Evolutionary conservation across 1,140 invertebrate species (phyloP).

Genomic region (Scaptomyza pallida): DNA sequence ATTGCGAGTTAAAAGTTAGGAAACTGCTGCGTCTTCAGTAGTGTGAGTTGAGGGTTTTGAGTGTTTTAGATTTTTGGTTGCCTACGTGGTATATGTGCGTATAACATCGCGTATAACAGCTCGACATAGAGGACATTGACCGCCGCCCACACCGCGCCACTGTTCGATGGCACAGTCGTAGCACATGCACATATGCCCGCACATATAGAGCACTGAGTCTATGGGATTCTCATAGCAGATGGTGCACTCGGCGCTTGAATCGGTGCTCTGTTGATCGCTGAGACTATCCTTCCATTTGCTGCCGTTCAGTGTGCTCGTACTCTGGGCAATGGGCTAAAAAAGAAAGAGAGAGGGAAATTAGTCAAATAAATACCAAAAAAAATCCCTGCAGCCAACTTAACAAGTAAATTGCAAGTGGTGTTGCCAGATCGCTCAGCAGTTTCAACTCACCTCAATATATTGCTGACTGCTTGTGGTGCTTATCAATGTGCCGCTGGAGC

Average conservation of each 20-base stretch:
- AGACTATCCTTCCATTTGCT: conserved; percentile 73
- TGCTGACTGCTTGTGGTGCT: conserved; percentile 87
- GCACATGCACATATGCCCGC: conserved; percentile 99
- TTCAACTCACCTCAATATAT: conserved; percentile 86
- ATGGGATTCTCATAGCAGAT: conserved; percentile 97
- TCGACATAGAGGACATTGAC: conserved; percentile 96
- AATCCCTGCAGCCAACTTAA: conserved; percentile 2
- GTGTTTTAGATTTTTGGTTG: not conserved
- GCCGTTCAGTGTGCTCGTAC: conserved; percentile 54
- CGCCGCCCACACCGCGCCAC: conserved; percentile 94
- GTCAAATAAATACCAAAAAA: not conserved
- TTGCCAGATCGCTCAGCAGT: not conserved
- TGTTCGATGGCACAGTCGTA: conserved; percentile 97
- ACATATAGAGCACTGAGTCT: conserved; percentile 97
- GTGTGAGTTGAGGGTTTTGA: not conserved
- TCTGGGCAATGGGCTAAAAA: conserved; percentile 64
- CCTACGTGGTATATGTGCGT: conserved; percentile 94
- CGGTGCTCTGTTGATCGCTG: conserved; percentile 83
- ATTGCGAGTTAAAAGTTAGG: conserved; percentile 62
- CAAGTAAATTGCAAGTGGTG: not conserved
- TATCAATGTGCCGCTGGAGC: conserved; percentile 84
- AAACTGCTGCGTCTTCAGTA: conserved; percentile 28
- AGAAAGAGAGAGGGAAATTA: not conserved
- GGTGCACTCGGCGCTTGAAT: conserved; percentile 91
- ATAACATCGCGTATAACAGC: conserved; percentile 97